These are phyloP conservation scores for Potamilus streckersoni DNA, from an alignment of 1,140 invertebrate genomes.

Conservation along the genomic window DNA sequence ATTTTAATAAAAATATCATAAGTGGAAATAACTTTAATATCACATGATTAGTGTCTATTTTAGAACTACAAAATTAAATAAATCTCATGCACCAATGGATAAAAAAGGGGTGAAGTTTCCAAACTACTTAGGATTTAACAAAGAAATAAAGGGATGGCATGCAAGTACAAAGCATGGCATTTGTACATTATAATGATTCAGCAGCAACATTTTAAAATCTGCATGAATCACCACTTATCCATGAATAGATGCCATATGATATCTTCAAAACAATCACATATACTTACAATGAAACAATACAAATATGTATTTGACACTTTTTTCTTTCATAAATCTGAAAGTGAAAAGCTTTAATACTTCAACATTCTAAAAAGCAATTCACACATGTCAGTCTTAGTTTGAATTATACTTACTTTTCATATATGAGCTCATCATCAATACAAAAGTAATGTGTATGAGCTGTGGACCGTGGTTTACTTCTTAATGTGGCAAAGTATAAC, in stretches of 20 bases:
- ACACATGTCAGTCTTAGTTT: no score
- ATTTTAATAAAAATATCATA: no score
- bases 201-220: no score
- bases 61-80: no score
- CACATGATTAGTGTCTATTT: no score
- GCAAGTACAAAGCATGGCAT: no score
- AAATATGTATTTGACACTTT: background rate
- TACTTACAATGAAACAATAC: background rate
- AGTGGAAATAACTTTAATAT: no score
- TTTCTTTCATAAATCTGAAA: background rate
- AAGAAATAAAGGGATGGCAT: no score
- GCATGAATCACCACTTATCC: background rate
- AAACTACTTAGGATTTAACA: no score
- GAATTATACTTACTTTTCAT: conserved; percentile 79
- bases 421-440: conserved; percentile 92
- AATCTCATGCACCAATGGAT: no score
- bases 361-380: background rate
- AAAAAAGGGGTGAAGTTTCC: no score
- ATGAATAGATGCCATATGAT: background rate
- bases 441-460: conserved; percentile 89
- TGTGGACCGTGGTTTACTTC: conserved; percentile 84
- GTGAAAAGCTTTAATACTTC: background rate
- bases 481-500: conserved; percentile 91
- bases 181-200: no score
- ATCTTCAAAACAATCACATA: background rate